Base-by-base conservation (phyloP, 2,797 vertebrate genomes). In the Onychomys leucogaster region DNA sequence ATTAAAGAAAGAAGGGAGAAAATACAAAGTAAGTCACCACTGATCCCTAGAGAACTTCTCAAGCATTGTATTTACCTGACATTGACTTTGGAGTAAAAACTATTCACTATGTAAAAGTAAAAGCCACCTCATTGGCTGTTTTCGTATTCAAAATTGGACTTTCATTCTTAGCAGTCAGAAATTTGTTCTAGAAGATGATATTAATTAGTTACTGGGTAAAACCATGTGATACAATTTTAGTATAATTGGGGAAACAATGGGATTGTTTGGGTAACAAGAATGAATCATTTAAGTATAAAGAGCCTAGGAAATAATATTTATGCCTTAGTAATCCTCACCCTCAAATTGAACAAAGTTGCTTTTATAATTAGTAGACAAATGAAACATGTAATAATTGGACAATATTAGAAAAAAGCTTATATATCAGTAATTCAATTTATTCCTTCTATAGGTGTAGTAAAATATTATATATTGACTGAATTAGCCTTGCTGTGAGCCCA, bases 151-250 rank as follows among this genome's bases (percentile, higher is more conserved):
- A 84, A 94, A 96, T 95, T 41, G 52, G 75, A 13, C 61, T 87
- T 92, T 94, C n/a, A 65, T 76, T 88, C 78, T 91, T n/a, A 77
- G 14, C 75, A n/a, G 67, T 90, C 37, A 11, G 27, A 90, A 57
- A 85, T 80, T 92, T 86, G 55, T 82, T 94, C 34, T 78, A 83
- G 57, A 90, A 85, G 76, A 63, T 52, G 25, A 73, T 83, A 73
- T 87, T 96, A 91, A 93, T 96, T 95, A 94, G 61, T 67, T 43
- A 61, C 77, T 84, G 32, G 63, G 81, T 91, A 85, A 80, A 94
- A 46, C 32, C 21, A 2, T 49, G 87, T 84, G 83, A 89, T 37
- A 29, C 19, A 73, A 80, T 63, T 87, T 37, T 52, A 89, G 17
- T 94, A 76, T 94, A 76, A 77, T 89, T 81, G 80, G 78, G 19